Conservation (phyloP, 2,113 vertebrate species). For the Drymodes brunneopygia region DNA sequence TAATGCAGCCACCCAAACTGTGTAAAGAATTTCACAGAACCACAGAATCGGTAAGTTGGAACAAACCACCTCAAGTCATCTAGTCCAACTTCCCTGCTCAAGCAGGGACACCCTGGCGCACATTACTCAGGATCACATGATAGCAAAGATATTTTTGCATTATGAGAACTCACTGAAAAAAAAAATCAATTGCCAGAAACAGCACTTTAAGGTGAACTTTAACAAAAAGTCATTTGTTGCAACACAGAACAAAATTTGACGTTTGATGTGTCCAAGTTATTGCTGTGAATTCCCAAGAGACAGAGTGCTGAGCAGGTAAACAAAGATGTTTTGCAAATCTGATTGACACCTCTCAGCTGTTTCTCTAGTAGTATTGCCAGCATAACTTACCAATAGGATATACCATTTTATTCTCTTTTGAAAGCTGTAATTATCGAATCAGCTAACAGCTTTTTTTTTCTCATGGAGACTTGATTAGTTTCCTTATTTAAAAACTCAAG, state of each 20-base stretch:
- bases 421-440: slow-evolving; percentile 32
- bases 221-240: background rate
- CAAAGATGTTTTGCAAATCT: slow-evolving; percentile 19
- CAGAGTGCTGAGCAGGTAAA: background rate
- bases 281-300: background rate
- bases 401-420: slow-evolving; percentile 1
- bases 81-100: background rate
- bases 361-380: background rate
- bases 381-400: background rate
- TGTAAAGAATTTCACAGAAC: background rate
- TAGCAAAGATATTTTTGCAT: background rate
- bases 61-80: background rate
- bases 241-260: background rate
- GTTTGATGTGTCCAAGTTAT: background rate
- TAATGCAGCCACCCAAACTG: background rate
- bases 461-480: background rate
- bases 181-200: background rate
- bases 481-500: background rate
- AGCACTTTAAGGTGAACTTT: background rate
- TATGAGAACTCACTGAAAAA: background rate
- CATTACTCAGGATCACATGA: background rate
- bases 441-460: background rate
- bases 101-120: background rate
- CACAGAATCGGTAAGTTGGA: background rate
- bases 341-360: slow-evolving; percentile 37